Base-by-base conservation (phyloP, 2,888 invertebrate genomes). In the Orchesella flavescens region DNA sequence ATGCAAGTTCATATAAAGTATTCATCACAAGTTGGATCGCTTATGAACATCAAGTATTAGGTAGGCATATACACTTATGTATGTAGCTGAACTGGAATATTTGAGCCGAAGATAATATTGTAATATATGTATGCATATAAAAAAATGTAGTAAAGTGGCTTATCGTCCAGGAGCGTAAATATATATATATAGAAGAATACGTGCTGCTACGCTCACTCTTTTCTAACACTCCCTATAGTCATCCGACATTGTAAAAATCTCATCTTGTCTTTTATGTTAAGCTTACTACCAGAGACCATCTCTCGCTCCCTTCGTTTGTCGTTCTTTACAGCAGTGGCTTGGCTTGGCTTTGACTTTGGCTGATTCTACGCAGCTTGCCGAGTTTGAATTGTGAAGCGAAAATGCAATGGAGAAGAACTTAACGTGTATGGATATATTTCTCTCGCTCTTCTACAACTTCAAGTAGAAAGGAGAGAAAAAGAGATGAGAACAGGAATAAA, bases 221-320 rank as follows among this genome's bases (percentile, higher is more conserved):
- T 76, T 57, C 65, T 55, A 66, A 76, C 66, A 66, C 76, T 66
- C 66, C 76, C 55, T 10, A 44, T 44, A n/a, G 66, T n/a, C 66
- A 66, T 55, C 66, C 55, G 57, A 19, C 66, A 53, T 55, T 57
- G 66, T 43, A 44, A 57, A 76, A 66, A 55, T 66, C 76, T 66
- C 44, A 66, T 76, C 55, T 76, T 17, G 34, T 43, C n/a, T 34
- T 74, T 44, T 49, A 44, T 23, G 12, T 23, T 49, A 44, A 57
- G 66, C 76, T 76, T 66, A 13, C 53, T 66, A 53, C 15, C 63
- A 19, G 46, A 17, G 57, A n/a, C 13, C 44, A 61, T 24, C 24
- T 49, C 24, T 43, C 23, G 46, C 61, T 23, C 17, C 15, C 19
- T 63, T 19, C 43, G 34, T 46, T 23, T n/a, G 5, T 12, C 23